Evolutionary conservation across 1,140 invertebrate genomes (phyloP), one percentile per base, ranked within the genome.

Genomic region (Papilio polytes): DNA sequence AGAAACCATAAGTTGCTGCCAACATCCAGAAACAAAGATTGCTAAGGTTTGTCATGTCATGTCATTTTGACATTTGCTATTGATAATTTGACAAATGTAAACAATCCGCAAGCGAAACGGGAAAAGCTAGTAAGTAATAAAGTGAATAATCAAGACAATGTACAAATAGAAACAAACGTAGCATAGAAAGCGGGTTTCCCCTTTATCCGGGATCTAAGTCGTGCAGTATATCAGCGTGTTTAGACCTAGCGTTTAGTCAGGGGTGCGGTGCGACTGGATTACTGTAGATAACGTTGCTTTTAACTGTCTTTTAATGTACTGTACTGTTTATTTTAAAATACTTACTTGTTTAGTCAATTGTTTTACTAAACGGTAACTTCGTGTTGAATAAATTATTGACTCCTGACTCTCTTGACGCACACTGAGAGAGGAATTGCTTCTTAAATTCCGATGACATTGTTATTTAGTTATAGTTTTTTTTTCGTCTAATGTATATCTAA

Each of bases 231-330:
- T 81, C 80, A 81, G 76, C 63, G 76, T 76, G 80, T 81, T 84
- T 84, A 84, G 83, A 84, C 83, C 83, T 84, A 84, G 80, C 83
- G 80, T 84, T 82, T 81, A 81, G 63, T 70, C 13, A 70, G 80
- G 76, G 70, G 74, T 78, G 56, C 56, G 77, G 77, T 46, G 51
- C 78, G 66, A 51, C 73, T 59, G 83, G 81, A 84, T 84, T 84
- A 84, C 78, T 80, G 81, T 80, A 82, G 81, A 84, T 84, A 84
- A 84, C 80, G 81, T 81, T 80, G 80, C 80, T 51, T 77, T 78
- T 82, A 81, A 84, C 70, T 81, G 76, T 59, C 76, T 81, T 81
- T 83, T 83, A 83, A 81, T 83, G 80, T 80, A 80, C 76, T 76
- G 56, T 44, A n/a, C 70, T 80, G 77, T 81, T 83, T 81, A 80